Conservation (phyloP, 1,140 invertebrate species). For the Aphis gossypii region DNA sequence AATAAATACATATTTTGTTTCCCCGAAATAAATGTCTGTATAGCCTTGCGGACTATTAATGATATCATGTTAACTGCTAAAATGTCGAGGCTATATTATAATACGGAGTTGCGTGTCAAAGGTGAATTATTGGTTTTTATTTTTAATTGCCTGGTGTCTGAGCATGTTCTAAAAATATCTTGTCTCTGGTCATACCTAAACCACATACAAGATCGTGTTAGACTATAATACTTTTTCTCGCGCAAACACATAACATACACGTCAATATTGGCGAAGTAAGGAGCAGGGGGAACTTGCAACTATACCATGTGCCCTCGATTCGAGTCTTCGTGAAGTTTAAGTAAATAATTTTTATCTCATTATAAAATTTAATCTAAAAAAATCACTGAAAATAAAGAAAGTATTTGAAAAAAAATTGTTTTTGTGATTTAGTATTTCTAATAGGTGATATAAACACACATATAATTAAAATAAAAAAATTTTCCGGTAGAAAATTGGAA, state of each 20-base stretch:
- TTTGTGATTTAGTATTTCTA: too few species aligned
- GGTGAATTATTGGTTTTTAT: slow-evolving; percentile 43
- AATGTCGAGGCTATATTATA: not conserved
- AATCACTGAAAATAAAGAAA: not conserved
- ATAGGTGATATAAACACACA: too few species aligned
- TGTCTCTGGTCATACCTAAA: slow-evolving; percentile 1
- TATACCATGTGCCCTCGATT: not conserved
- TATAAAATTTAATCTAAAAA: not conserved
- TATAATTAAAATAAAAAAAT: too few species aligned
- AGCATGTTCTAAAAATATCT: slow-evolving; percentile 37
- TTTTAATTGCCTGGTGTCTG: slow-evolving; percentile 32
- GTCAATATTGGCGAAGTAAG: not conserved
- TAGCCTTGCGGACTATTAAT: not conserved
- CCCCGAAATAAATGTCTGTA: not conserved
- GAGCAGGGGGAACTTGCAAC: not conserved
- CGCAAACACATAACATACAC: not conserved
- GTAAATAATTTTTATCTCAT: not conserved
- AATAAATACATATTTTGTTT: not conserved
- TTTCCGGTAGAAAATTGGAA: not conserved
- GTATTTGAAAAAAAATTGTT: not conserved
- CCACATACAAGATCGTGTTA: not conserved
- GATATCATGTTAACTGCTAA: not conserved
- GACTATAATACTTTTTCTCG: not conserved
- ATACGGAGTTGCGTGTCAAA: slow-evolving; percentile 16
- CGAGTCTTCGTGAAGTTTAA: not conserved